These are phyloP conservation scores for Huso huso DNA, from an alignment of 2,797 vertebrate genomes.

Conservation along the genomic window DNA sequence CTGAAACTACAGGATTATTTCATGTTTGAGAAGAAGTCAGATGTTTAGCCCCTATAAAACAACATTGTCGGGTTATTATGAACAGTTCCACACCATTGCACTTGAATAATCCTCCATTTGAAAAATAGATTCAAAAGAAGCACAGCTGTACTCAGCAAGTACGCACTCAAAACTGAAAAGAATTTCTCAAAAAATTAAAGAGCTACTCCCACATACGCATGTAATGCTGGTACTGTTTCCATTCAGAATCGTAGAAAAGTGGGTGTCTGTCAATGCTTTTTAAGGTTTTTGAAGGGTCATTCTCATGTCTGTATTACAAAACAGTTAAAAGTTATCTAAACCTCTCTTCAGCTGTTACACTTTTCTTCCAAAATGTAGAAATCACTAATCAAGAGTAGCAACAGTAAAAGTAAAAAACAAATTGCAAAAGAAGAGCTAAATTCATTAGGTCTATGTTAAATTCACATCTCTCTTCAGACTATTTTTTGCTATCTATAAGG, in stretches of 20 bases:
- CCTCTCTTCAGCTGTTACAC: neutral
- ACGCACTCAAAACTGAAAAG: constrained; percentile 16
- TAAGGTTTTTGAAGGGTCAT: constrained; percentile 41
- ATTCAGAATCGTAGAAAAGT: constrained; percentile 61
- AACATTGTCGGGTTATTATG: constrained; percentile 30
- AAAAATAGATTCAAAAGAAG: constrained; percentile 22
- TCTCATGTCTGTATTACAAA: constrained; percentile 43
- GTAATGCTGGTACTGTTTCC: constrained; percentile 33
- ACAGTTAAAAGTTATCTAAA: neutral
- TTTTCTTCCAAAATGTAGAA: neutral
- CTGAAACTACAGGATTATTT: constrained; percentile 14
- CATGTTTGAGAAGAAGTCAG: constrained; percentile 24
- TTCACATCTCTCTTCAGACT: no score
- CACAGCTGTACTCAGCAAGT: constrained; percentile 34
- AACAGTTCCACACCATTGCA: constrained; percentile 41
- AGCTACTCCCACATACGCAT: constrained; percentile 34
- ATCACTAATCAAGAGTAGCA: no score
- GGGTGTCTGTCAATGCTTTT: constrained; percentile 55
- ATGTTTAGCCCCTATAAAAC: constrained; percentile 32
- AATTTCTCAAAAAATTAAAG: constrained; percentile 24
- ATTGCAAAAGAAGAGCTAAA: no score
- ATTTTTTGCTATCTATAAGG: no score
- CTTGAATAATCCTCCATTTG: constrained; percentile 39
- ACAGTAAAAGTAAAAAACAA: constrained; percentile 4
- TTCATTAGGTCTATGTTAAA: no score